Evolutionary conservation across 2,888 invertebrate genomes (phyloP), one percentile per base, ranked within the genome.

Genomic region (Polydrusus pterygomalis): DNA sequence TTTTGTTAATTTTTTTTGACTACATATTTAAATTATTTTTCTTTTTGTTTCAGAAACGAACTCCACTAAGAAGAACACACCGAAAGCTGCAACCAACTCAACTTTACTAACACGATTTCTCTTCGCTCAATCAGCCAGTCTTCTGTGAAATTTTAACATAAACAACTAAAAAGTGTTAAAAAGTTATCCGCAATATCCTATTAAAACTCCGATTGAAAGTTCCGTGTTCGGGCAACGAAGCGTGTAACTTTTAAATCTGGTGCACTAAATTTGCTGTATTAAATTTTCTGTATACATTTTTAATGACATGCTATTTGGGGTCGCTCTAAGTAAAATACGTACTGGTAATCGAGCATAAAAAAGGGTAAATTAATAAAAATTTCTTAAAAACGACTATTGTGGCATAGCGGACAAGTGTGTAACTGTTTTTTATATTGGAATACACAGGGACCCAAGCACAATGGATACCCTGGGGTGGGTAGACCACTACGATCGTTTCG

Each of bases 181-280:
- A 54, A 30, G 51, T 51, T 11, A 51, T 30, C n/a, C 54, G 54
- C n/a, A 54, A 25, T 20, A 54, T 54, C 30, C 17, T 18, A 20
- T 51, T 51, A 51, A 51, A 25, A n/a, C 25, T 20, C 54, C 20
- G n/a, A n/a, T 43, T n/a, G 9, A 47, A 25, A 54, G 1, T 54
- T 54, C 25, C n/a, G 25, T 54, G 11, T 7, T 25, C 11, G 13
- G 11, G 7, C 18, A 20, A 1, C 51, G 11, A 6, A 51, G 51
- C 54, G 30, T 25, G n/a, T 30, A 54, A 30, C 25, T 54, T 54
- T n/a, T 54, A 30, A 54, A 25, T 30, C 18, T 11, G 20, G 51
- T 54, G 5, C 54, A n/a, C 47, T 17, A 17, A 17, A 47, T 15
- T 45, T 45, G 10, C 45, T 45, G 6, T 45, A 45, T 15, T 3